Evolutionary conservation across 2,113 vertebrate genomes (phyloP), one percentile per base, ranked within the genome.

Genomic region (Todiramphus chloris): DNA sequence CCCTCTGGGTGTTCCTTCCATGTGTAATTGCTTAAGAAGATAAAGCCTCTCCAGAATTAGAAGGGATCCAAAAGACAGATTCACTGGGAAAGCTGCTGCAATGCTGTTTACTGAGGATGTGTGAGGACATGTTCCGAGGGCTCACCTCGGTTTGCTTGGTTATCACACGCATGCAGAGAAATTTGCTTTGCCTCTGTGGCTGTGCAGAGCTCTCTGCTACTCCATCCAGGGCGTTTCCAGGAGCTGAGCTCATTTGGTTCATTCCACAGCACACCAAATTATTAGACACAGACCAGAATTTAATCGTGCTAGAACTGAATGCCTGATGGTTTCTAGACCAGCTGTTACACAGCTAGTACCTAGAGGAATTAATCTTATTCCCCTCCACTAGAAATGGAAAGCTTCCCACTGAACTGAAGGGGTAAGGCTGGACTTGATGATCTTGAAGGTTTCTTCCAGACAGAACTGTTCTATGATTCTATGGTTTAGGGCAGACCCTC

Each of bases 1-100:
- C 50, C 50, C 58, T 82, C 75, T 76, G 86, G 58, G 58, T 66
- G 8, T 94, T 97, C 43, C 77, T 96, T 93, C 69, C 83, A n/a
- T 2, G 24, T 33, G 1, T 37, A 84, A 63, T 31, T 83, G 53
- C 62, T 75, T 73, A 59, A 66, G 73, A 91, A 72, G 86, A 96
- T 87, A 92, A 93, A 94, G 56, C 43, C 12, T 84, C n/a, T 76
- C 66, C 53, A 44, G 41, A 79, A 72, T 1, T 27, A 79, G 74
- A 91, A 37, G 17, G 21, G 15, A 56, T 50, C 35, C 62, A 72
- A 68, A 74, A 48, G 35, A 31, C 33, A 53, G 64, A 83, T 72
- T 92, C 69, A 24, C n/a, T 43, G 28, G 18, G 66, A 84, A 58
- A 63, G 31, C 9, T 77, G 56, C 89, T 37, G 62, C n/a, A 53